Conservation (phyloP, 2,888 invertebrate genomes). For the Ichneumon xanthorius region DNA sequence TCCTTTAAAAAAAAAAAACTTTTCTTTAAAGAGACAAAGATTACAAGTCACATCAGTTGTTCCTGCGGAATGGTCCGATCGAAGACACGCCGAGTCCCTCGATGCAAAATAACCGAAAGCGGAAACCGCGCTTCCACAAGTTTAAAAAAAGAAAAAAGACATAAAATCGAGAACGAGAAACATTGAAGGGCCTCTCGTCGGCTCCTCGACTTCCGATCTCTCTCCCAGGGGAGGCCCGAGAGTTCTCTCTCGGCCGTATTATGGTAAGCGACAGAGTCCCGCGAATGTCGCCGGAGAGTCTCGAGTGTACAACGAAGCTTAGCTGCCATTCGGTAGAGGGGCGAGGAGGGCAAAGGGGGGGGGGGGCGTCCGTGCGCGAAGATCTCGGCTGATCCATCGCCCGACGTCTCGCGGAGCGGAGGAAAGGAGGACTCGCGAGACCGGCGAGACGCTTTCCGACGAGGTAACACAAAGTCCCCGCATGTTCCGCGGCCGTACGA, state of each 20-base stretch:
- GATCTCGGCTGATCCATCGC: constrained; percentile 53
- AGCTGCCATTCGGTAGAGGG: constrained; percentile 29
- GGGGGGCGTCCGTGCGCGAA: constrained; percentile 27
- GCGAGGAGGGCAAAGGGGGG: constrained; percentile 13
- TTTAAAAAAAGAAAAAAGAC: constrained; percentile 24
- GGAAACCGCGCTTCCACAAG: not conserved
- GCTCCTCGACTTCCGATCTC: constrained; percentile 26
- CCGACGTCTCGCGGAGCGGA: constrained; percentile 38
- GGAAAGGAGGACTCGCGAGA: constrained; percentile 26
- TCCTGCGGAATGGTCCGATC: not conserved
- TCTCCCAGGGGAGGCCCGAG: constrained; percentile 37
- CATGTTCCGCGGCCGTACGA: not conserved
- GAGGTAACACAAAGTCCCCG: constrained; percentile 31
- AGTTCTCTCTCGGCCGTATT: constrained; percentile 5
- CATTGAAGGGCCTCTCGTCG: not conserved
- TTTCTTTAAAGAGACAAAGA: not conserved
- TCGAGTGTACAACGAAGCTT: constrained; percentile 17
- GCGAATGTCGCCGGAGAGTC: constrained; percentile 27
- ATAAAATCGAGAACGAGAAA: not conserved
- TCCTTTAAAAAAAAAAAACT: not conserved
- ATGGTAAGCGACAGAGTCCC: constrained; percentile 33
- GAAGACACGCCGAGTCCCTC: not conserved
- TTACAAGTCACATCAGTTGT: not conserved
- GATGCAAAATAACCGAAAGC: not conserved
- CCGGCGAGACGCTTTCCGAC: constrained; percentile 31